Base-by-base conservation (phyloP, 2,888 invertebrate genomes). In the Orthosia gothica region DNA sequence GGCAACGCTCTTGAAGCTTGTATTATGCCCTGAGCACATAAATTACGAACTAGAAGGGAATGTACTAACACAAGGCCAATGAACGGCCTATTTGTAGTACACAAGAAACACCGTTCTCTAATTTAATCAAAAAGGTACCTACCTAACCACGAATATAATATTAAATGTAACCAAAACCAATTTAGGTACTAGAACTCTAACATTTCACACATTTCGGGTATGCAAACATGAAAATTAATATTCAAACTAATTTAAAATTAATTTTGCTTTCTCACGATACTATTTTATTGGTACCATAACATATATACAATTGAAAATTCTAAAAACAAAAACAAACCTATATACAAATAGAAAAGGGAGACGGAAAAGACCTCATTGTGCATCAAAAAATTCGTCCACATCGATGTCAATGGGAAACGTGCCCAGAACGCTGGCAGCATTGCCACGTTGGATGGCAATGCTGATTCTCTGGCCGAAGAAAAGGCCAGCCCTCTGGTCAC, bases 241-340 rank as follows among this genome's bases (percentile, higher is more conserved):
- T 66, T 64, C 47, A 61, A 82, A 80, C 58, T 82, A 70, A 70
- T 68, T 68, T 72, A 12, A 76, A 70, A 80, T 76, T 77, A 69
- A 15, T 62, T 49, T 49, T 16, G 61, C 47, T 66, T 15, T n/a
- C n/a, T n/a, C n/a, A n/a, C n/a, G n/a, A n/a, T n/a, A n/a, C n/a
- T n/a, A n/a, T n/a, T n/a, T n/a, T n/a, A n/a, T n/a, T n/a, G n/a
- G n/a, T n/a, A n/a, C n/a, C n/a, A n/a, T n/a, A n/a, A n/a, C n/a
- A n/a, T n/a, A n/a, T n/a, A n/a, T n/a, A n/a, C n/a, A n/a, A n/a
- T n/a, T n/a, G n/a, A n/a, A n/a, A n/a, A n/a, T n/a, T n/a, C n/a
- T n/a, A n/a, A n/a, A n/a, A n/a, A n/a, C n/a, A n/a, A n/a, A n/a
- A n/a, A n/a, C n/a, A n/a, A n/a, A n/a, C n/a, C n/a, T n/a, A n/a